Base-by-base conservation (phyloP, 2,888 invertebrate genomes). In the Tridacna gigas region DNA sequence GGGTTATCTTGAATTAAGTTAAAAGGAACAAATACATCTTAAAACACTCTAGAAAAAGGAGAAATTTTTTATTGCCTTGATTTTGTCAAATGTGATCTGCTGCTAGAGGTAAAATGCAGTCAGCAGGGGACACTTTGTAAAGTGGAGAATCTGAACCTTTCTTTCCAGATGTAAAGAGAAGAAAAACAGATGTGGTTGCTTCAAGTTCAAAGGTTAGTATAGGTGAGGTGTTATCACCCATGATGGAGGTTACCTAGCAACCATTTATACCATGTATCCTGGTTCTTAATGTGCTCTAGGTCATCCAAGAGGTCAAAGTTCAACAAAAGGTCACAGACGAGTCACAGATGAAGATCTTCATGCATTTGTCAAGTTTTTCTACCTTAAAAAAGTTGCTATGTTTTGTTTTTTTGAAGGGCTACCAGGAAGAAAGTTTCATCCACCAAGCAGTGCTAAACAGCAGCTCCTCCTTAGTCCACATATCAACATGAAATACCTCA, bases 191-290 rank as follows among this genome's bases (percentile, higher is more conserved):
- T 61, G 83, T 85, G 15, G 83, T 89, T 80, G 83, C 90, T 76
- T 90, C 91, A 75, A 83, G 88, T 88, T 91, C 92, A 86, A 92
- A 93, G 93, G 93, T 93, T 93, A 93, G 93, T 91, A 91, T 91
- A 90, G 90, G 90, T 89, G 91, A 92, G 79, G 87, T 91, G 83
- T 84, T 79, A 83, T 88, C 87, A 82, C 79, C 88, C 67, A 81
- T 88, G 88, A 88, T 88, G 88, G 88, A 88, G 82, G 88, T 88
- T 80, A 79, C 85, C 86, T 84, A 87, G 84, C 87, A 84, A 80
- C 84, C 79, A 60, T 79, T 37, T 67, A 77, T 66, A 25, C 77
- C 79, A 78, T 74, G 69, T 79, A 65, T 80, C 77, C 75, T 75
- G 84, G 82, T 82, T 74, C 81, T 84, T 81, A 77, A 78, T 81